Evolutionary conservation across 2,797 vertebrate species (phyloP).

Genomic region (Malacoctenus gilli): DNA sequence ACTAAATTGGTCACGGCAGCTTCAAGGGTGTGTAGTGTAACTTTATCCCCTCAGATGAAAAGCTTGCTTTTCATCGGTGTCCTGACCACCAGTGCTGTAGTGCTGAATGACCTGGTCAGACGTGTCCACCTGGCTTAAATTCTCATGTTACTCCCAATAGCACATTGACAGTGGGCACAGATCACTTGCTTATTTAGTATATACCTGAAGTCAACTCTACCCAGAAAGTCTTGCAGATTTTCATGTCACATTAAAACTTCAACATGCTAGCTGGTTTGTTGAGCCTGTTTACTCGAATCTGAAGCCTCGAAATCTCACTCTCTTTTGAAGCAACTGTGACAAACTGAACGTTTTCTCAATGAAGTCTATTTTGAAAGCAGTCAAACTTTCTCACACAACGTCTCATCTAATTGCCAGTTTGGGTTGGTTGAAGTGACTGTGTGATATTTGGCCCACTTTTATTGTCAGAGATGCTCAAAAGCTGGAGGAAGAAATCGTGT

Average conservation of each 20-base stretch:
- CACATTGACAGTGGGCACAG: constrained; percentile 30
- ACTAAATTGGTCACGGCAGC: constrained; percentile 14
- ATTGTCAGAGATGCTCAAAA: constrained; percentile 31
- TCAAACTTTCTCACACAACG: background rate
- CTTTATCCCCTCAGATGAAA: constrained; percentile 19
- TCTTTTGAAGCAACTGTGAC: constrained; percentile 14
- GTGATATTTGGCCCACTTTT: constrained; percentile 38
- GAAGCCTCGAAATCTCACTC: constrained; percentile 29
- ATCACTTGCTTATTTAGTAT: constrained; percentile 27
- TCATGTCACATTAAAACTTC: constrained; percentile 39
- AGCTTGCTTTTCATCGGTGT: too few relatives aligned
- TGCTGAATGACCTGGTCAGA: constrained; percentile 36
- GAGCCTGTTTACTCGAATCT: constrained; percentile 48
- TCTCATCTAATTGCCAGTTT: constrained; percentile 42
- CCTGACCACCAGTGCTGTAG: too few relatives aligned
- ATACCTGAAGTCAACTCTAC: constrained; percentile 50
- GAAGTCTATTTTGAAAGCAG: constrained; percentile 9
- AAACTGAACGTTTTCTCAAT: too few relatives aligned
- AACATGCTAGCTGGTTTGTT: constrained; percentile 37
- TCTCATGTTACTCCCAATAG: constrained; percentile 33
- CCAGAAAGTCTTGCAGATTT: constrained; percentile 32
- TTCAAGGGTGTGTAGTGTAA: constrained; percentile 36
- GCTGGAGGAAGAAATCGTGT: constrained; percentile 46
- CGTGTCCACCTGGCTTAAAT: constrained; percentile 40
- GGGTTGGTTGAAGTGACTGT: constrained; percentile 33